phyloP scores from a whole-genome alignment of 2,797 vertebrate genomes.

The Apogon talboti region DNA sequence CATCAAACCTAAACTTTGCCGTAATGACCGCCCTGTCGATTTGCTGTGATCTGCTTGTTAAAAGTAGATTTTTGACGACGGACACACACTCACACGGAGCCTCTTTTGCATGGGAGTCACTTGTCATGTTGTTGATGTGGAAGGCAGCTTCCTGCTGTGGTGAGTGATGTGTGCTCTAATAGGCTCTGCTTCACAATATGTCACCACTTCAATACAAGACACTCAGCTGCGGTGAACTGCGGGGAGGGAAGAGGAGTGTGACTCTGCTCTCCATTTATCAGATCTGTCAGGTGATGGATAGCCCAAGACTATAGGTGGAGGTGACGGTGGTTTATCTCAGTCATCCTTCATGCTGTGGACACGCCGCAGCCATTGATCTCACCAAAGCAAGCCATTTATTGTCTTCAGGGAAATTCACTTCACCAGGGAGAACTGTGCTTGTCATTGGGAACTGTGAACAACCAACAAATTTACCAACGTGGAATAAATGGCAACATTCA shows the following conservation, averaged over 20 bases:
- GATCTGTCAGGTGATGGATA: slow-evolving; percentile 70
- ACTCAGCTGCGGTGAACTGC: slow-evolving; percentile 49
- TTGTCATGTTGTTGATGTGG: slow-evolving; percentile 60
- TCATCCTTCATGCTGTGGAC: slow-evolving; percentile 60
- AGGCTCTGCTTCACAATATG: slow-evolving; percentile 71
- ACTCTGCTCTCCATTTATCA: slow-evolving; percentile 69
- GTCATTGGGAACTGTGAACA: slow-evolving; percentile 26
- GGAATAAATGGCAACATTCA: background rate
- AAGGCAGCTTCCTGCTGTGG: slow-evolving; percentile 57
- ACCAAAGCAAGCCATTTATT: slow-evolving; percentile 36
- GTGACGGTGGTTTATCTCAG: slow-evolving; percentile 68
- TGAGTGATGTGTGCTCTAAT: slow-evolving; percentile 76
- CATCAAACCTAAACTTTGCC: slow-evolving; percentile 39
- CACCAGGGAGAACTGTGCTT: slow-evolving; percentile 28
- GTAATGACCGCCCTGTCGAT: slow-evolving; percentile 34
- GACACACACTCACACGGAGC: slow-evolving; percentile 2
- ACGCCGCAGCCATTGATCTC: slow-evolving; percentile 52
- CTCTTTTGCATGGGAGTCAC: slow-evolving; percentile 46
- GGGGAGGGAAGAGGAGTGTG: slow-evolving; percentile 51
- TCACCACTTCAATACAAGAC: slow-evolving; percentile 67
- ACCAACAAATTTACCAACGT: slow-evolving; percentile 16
- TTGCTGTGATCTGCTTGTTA: slow-evolving; percentile 43
- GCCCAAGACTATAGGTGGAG: slow-evolving; percentile 64
- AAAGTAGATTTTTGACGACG: background rate
- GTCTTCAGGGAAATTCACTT: slow-evolving; percentile 32